A percentile compares a stretch with the other conserved stretches of the same genome.
These are phyloP conservation scores for Telmatochromis sp. DNA, from an alignment of 2,113 vertebrate genomes.

Conservation along the genomic window DNA sequence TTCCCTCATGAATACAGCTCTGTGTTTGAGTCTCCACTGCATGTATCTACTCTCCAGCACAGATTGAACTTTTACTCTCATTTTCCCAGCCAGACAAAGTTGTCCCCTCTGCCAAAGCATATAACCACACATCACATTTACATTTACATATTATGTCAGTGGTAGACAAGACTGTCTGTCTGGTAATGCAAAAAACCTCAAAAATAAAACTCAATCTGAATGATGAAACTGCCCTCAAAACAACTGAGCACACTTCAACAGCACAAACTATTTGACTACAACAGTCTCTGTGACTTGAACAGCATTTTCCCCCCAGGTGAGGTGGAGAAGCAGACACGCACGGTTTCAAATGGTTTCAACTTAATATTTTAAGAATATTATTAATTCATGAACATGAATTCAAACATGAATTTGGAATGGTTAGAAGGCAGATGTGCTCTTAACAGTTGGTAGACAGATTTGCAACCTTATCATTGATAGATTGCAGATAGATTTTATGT, in stretches of 20 bases:
- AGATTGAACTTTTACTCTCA: neutral
- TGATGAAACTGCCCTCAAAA: neutral
- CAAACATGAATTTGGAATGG: neutral
- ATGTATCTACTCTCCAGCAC: neutral
- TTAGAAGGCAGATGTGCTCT: neutral
- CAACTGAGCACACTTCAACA: neutral
- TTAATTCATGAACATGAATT: neutral
- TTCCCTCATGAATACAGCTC: neutral
- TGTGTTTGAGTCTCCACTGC: neutral
- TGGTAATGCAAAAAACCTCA: neutral
- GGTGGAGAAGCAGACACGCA: neutral
- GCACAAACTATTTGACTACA: neutral
- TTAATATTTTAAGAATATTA: neutral
- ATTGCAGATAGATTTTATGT: neutral
- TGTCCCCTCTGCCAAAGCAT: neutral
- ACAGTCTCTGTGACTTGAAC: neutral
- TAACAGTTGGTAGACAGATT: neutral
- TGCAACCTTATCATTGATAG: rapidly evolving
- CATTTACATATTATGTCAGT: neutral
- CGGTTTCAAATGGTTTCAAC: neutral
- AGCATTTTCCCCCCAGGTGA: neutral
- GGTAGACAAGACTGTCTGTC: neutral
- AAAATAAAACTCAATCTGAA: neutral
- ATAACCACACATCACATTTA: neutral
- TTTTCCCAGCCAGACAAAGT: neutral